These are phyloP conservation scores for Passer montanus DNA, from an alignment of 2,113 vertebrate genomes.

Conservation along the genomic window DNA sequence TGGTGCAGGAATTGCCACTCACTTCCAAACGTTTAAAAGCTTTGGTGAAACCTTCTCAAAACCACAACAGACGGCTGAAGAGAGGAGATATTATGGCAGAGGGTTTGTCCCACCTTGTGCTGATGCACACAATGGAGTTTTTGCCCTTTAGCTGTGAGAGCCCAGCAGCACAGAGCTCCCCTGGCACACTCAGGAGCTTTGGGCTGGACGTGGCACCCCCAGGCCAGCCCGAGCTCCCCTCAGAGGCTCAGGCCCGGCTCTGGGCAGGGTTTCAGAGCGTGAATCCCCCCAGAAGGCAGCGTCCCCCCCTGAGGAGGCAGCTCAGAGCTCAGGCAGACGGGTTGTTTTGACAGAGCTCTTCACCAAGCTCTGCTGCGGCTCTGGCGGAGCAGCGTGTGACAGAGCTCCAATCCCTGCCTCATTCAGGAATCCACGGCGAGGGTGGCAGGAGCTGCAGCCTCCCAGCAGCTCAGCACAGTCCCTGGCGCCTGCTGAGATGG, in stretches of 20 bases:
- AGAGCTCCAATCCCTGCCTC: not conserved
- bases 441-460: constrained; percentile 13
- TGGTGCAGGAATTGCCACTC: no score
- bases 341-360: constrained; percentile 54
- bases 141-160: no score
- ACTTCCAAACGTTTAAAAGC: no score
- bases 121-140: not conserved
- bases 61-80: no score
- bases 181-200: no score
- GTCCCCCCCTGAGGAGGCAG: not conserved
- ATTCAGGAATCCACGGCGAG: not conserved
- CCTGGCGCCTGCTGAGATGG: not conserved
- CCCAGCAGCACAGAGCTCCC: no score
- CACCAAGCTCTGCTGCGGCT: not conserved
- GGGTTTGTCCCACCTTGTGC: no score
- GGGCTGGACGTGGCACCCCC: fast-evolving
- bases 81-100: not conserved
- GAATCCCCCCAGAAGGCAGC: not conserved
- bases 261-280: not conserved
- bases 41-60: no score
- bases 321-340: not conserved
- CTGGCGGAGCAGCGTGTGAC: not conserved
- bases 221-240: not conserved
- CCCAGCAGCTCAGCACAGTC: constrained; percentile 10
- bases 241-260: not conserved